phyloP scores from a whole-genome alignment of 1,140 invertebrate species.

The Diabrotica undecimpunctata region DNA sequence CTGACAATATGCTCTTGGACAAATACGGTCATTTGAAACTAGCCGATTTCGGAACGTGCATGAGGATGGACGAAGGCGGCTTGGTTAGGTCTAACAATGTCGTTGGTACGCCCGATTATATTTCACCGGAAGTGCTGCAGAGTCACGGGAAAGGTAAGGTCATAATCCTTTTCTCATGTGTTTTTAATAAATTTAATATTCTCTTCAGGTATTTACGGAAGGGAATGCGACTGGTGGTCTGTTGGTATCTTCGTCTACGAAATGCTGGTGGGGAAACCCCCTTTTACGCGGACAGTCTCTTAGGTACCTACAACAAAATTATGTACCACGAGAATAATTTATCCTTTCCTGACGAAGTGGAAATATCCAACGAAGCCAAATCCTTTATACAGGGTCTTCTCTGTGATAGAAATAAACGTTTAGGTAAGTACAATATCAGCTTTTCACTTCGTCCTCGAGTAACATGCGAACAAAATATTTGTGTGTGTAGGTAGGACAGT shows the following conservation, averaged over 20 bases:
- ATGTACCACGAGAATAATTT: slow-evolving; percentile 98
- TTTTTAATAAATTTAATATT: slow-evolving; percentile 57
- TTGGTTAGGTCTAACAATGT: slow-evolving; percentile 95
- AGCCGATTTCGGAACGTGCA: slow-evolving; percentile 99
- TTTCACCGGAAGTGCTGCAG: slow-evolving; percentile 96
- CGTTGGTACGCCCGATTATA: slow-evolving; percentile 98
- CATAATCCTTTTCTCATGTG: no score
- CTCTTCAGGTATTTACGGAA: slow-evolving; percentile 70
- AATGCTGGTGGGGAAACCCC: slow-evolving; percentile 99
- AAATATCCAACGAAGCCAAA: slow-evolving; percentile 89
- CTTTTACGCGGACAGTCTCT: slow-evolving; percentile 97
- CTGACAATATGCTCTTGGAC: slow-evolving; percentile 98
- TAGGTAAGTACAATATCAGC: slow-evolving; percentile 61
- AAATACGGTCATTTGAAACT: slow-evolving; percentile 93
- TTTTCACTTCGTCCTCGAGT: no score
- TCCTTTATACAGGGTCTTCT: slow-evolving; percentile 90
- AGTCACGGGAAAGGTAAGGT: slow-evolving; percentile 74
- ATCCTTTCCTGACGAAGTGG: slow-evolving; percentile 89
- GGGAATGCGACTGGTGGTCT: slow-evolving; percentile 99
- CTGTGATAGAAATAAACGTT: slow-evolving; percentile 83
- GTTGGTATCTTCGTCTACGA: slow-evolving; percentile 98
- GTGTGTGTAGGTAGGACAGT: slow-evolving; percentile 61
- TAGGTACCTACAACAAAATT: slow-evolving; percentile 98
- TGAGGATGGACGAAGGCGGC: slow-evolving; percentile 95
- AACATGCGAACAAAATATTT: no score